Evolutionary conservation across 1,140 invertebrate species (phyloP), one percentile per base, ranked within the genome.

Genomic region (Aphelinus certus): DNA sequence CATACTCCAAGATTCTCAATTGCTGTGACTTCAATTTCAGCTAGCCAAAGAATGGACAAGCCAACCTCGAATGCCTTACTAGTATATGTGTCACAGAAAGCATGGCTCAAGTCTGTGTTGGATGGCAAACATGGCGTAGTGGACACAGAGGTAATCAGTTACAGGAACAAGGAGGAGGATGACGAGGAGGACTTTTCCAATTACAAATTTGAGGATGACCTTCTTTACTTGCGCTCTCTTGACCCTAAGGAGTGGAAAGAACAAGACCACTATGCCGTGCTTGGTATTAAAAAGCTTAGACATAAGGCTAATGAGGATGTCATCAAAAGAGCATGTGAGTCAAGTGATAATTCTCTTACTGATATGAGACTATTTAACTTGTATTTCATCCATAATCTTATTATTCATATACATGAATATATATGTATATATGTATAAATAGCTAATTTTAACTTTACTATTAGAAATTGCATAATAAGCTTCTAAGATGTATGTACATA

Each of bases 191-290:
- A 91, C 80, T 83, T 89, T 26, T 89, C 90, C 71, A 89, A 90
- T 78, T 88, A 91, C 69, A 85, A 90, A 26, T 91, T 93, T 77
- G 94, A 95, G 79, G 94, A 96, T 78, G 94, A 98, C 87, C 91
- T 96, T 3, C 90, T 92, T 69, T 97, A 96, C 83, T 88, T 98
- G 45, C 90, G 95, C 77, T 95, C 94, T 51, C 89, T 99, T 68
- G 95, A 98, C 88, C 97, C 97, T n/a, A 97, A 95, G 84, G 94
- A 97, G 82, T 98, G 97, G 96, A 98, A 98, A 89, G 92, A 96
- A 82, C 97, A 98, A 89, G 97, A 98, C 86, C 97, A 99, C 88
- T 99, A 99, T 88, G 93, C 93, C 63, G 96, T 99, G 42, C 87
- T 99, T 66, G 97, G 97, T 55, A 90, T 99, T 75, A 92, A 92